Base-by-base conservation (phyloP, 2,797 vertebrate species). In the Rhinoraja longicauda region DNA sequence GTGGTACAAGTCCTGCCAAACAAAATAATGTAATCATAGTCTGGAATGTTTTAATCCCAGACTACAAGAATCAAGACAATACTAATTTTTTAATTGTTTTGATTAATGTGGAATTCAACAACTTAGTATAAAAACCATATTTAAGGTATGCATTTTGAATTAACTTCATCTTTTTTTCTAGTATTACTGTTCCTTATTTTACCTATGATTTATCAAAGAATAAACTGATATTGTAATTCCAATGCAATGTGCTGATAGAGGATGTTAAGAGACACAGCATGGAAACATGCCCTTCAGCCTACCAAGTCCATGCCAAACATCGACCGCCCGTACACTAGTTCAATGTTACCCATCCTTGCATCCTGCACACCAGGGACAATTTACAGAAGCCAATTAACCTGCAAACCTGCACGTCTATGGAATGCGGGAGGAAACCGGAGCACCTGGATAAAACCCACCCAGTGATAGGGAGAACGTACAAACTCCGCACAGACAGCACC, bases 21-120 rank as follows among this genome's bases (percentile, higher is more conserved):
- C 6, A 86, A 62, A 62, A 62, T 17, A 86, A 86, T 86, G 29
- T 29, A 62, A 62, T 62, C 13, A 17, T 15, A 17, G 13, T 86
- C 59, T 64, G 57, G 6, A 15, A 86, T 64, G 13, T 62, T 17
- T 62, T 32, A 32, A n/a, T 59, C 15, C 57, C 29, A 19, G 82
- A 19, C 13, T n/a, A 32, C 7, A 15, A 32, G 64, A n/a, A 64
- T 64, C 13, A 64, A 32, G 86, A 57, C n/a, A 62, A 64, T 17
- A 4, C 12, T 64, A 8, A n/a, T 9, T 24, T 84, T 86, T 32
- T 29, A n/a, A 64, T n/a, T 86, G 59, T 59, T 86, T 86, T 64
- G 29, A 86, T 86, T 59, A n/a, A 32, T 17, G 9, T 86, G 82
- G 4, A 86, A 64, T 86, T 86, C 82, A 86, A 86, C 82, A 32